A percentile compares a stretch with the other conserved stretches of the same genome.
Evolutionary conservation across 2,888 invertebrate species (phyloP).

Genomic region (Fragum sueziense): DNA sequence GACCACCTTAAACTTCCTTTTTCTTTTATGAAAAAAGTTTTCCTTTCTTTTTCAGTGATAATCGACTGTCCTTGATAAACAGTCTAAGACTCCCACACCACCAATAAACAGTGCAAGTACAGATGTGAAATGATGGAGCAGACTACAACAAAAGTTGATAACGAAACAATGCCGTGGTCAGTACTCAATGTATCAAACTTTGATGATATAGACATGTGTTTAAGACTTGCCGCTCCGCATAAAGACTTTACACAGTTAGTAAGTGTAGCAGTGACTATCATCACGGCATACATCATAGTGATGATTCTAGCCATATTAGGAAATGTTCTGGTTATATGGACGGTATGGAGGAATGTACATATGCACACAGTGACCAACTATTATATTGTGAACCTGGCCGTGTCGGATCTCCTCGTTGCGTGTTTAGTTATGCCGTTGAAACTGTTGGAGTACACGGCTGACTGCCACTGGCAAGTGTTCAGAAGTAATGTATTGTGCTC

Average conservation of each 20-base stretch:
- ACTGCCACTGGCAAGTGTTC: conserved; percentile 81
- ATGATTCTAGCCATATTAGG: conserved; percentile 81
- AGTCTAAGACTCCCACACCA: neutral
- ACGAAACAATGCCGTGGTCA: neutral
- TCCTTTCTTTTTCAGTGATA: too few species aligned
- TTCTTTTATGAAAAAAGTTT: too few species aligned
- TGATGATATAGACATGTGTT: conserved; percentile 1
- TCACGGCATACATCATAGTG: conserved; percentile 79
- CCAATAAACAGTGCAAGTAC: neutral
- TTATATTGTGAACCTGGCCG: conserved; percentile 83
- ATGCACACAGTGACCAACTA: conserved; percentile 84
- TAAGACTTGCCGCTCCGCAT: conserved; percentile 39
- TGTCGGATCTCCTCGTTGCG: conserved; percentile 83
- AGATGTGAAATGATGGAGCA: neutral
- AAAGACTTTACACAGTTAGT: conserved; percentile 79
- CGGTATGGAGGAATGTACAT: conserved; percentile 81
- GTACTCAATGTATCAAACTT: neutral
- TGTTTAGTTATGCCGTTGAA: conserved; percentile 83
- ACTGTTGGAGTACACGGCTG: conserved; percentile 82
- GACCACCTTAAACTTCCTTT: too few species aligned
- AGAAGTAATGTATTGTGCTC: conserved; percentile 81
- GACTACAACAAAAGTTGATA: neutral
- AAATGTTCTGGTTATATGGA: conserved; percentile 82
- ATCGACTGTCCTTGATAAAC: too few species aligned
- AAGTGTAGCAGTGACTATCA: conserved; percentile 75